Evolutionary conservation across 1,140 invertebrate genomes (phyloP).

Genomic region (Leptinotarsa undecemlineata): DNA sequence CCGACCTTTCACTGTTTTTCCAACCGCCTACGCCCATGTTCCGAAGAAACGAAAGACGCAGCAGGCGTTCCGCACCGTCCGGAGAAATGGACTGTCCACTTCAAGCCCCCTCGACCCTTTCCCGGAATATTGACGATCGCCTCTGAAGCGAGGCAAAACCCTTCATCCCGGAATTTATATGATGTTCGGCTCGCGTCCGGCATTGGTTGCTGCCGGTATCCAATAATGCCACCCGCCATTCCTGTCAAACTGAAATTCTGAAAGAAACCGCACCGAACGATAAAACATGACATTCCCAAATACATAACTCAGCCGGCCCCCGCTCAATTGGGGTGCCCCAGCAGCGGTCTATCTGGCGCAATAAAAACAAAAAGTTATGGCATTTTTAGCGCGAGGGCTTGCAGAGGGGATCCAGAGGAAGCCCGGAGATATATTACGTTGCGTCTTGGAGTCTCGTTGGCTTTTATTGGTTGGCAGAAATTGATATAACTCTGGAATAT

Average conservation of each 20-base stretch:
- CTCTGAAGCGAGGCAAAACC: conserved; percentile 26
- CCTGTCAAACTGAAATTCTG: conserved; percentile 48
- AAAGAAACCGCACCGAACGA: conserved; percentile 52
- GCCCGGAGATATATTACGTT: too few species aligned
- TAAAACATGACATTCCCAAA: conserved; percentile 41
- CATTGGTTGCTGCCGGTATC: conserved; percentile 51
- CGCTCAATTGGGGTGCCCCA: neutral
- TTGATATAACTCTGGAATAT: too few species aligned
- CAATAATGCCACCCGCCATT: conserved; percentile 51
- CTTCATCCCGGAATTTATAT: conserved; percentile 52
- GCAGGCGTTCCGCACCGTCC: conserved; percentile 29
- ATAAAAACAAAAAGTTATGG: conserved; percentile 8
- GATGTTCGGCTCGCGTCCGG: conserved; percentile 47
- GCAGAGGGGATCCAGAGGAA: neutral
- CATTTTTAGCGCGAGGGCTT: neutral
- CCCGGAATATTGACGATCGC: conserved; percentile 49
- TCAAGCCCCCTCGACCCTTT: conserved; percentile 25
- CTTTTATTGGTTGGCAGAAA: too few species aligned
- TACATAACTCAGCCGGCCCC: conserved; percentile 11
- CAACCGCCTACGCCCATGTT: too few species aligned
- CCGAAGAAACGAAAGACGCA: neutral
- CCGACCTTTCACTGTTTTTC: too few species aligned
- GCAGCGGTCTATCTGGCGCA: neutral
- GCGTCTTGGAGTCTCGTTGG: too few species aligned
- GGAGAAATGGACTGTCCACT: conserved; percentile 51